Base-by-base conservation (phyloP, 1,140 invertebrate genomes). In the Drosophila watanabei region DNA sequence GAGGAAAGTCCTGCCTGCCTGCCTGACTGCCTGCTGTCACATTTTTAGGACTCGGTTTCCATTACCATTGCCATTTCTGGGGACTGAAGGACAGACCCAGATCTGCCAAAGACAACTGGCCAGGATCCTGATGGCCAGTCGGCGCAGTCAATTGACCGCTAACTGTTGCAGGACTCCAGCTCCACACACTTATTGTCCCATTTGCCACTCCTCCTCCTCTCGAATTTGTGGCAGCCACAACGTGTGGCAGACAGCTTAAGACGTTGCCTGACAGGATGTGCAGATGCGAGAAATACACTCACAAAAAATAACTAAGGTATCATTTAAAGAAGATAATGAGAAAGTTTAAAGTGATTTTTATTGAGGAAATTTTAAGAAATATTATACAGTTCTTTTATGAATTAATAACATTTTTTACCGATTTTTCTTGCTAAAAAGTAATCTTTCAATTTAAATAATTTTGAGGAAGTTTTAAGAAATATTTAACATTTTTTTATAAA, bases 121-220 rank as follows among this genome's bases (percentile, higher is more conserved):
- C 32, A 39, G 45, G 28, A 68, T n/a, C n/a, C n/a, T 62, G 58
- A 73, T 45, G 46, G 63, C 14, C 63, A 49, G 46, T 10, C 62
- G 45, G 43, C 76, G 75, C 73, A 78, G 75, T 78, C 75, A 46
- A 78, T 77, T 78, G 75, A 78, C 75, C 75, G 51, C 75, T 78
- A 78, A 78, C 75, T 78, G 75, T 69, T 78, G 75, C 75, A 69
- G 75, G 58, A 49, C 59, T 49, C 39, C 18, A 14, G 39, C 57
- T 66, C 37, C 20, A 59, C 49, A 33, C 49, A 30, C 49, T 52
- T 52, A 52, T 33, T 52, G 49, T 32, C 54, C 20, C 39, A 48
- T 61, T 52, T 52, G 28, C 28, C 49, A 52, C 49, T 33, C 49
- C 32, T 70, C 37, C 46, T 32, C n/a, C n/a, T n/a, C n/a, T 46